Conservation (phyloP, 2,113 vertebrate genomes). For the Tursiops truncatus region DNA sequence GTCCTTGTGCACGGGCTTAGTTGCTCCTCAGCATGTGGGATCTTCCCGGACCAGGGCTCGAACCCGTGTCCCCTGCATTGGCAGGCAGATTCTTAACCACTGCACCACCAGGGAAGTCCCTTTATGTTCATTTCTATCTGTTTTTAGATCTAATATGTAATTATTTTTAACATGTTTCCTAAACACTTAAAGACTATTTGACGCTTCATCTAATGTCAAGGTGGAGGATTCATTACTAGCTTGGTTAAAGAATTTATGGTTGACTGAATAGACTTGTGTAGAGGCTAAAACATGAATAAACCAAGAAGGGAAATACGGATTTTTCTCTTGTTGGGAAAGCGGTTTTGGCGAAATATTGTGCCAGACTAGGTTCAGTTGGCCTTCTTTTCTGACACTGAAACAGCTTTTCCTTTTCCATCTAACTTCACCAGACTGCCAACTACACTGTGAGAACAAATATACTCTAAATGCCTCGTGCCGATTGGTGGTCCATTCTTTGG, state of each 20-base stretch:
- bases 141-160: background rate
- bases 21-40: no score
- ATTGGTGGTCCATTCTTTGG: background rate
- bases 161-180: background rate
- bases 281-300: background rate
- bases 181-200: background rate
- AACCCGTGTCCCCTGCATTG: no score
- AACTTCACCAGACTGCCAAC: background rate
- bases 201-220: background rate
- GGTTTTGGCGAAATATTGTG: background rate
- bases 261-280: background rate
- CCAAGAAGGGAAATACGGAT: background rate
- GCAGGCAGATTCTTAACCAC: no score
- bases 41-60: no score
- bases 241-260: background rate
- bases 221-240: background rate
- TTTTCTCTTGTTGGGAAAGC: background rate
- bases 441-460: background rate
- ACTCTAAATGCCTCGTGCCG: background rate
- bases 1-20: no score
- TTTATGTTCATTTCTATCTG: background rate
- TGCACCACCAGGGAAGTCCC: no score
- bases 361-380: background rate
- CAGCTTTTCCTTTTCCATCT: background rate
- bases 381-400: background rate